These are phyloP conservation scores for Formica exsecta DNA, from an alignment of 1,140 invertebrate genomes.

Conservation along the genomic window DNA sequence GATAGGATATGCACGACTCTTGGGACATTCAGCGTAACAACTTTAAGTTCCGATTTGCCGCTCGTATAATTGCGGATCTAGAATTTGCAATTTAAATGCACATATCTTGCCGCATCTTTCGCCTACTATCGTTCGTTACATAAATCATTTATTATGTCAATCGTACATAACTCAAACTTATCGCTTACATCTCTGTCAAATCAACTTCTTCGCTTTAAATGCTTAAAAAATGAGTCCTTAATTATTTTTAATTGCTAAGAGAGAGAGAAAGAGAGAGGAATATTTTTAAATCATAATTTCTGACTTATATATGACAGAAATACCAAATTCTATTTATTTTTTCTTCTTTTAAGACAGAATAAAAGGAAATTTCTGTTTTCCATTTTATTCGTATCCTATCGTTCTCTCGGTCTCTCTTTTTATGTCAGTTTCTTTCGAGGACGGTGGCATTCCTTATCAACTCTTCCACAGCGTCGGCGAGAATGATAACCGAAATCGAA, in stretches of 20 bases:
- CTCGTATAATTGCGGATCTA: conserved; percentile 19
- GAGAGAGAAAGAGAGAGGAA: background rate
- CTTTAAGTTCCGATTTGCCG: conserved; percentile 37
- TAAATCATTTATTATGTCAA: conserved; percentile 38
- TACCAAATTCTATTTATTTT: background rate
- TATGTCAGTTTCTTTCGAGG: conserved; percentile 26
- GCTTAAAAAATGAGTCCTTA: background rate
- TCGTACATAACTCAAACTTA: background rate
- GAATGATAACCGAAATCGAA: conserved; percentile 52
- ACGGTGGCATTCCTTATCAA: conserved; percentile 28
- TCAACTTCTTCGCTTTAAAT: background rate
- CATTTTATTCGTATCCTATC: conserved; percentile 44
- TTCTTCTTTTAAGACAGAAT: too few species aligned
- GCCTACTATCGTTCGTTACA: background rate
- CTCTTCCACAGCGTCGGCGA: conserved; percentile 29
- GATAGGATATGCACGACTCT: conserved; percentile 23
- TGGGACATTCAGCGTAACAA: conserved; percentile 25
- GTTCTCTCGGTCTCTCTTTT: conserved; percentile 47
- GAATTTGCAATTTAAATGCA: conserved; percentile 56
- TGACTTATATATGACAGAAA: background rate
- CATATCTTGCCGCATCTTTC: conserved; percentile 9
- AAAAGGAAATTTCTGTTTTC: background rate
- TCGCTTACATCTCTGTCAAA: background rate
- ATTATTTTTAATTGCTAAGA: background rate
- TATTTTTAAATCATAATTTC: background rate